Conservation (phyloP, 2,113 vertebrate species). For the Jacana jacana region DNA sequence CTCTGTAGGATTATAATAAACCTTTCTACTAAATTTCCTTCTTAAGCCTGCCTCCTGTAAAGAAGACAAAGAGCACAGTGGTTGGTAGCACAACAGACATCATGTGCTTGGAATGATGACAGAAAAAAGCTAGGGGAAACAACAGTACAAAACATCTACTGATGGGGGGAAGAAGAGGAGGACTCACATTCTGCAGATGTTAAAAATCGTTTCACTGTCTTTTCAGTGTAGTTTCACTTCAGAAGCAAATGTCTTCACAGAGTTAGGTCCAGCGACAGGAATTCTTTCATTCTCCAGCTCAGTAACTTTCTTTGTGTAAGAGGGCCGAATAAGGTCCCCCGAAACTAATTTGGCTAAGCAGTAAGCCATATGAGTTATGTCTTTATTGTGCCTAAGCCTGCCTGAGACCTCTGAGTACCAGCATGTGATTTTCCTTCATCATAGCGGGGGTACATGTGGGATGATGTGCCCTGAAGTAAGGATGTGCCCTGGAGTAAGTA, state of each 20-base stretch:
- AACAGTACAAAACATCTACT: neutral
- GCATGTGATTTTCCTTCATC: neutral
- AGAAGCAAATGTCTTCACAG: neutral
- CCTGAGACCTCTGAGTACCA: neutral
- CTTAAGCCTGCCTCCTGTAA: neutral
- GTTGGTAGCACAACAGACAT: neutral
- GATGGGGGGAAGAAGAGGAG: neutral
- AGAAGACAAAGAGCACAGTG: neutral
- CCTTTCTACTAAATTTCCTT: neutral
- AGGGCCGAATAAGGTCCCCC: neutral
- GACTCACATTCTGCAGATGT: neutral
- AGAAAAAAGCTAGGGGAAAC: neutral
- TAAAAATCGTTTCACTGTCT: constrained; percentile 9
- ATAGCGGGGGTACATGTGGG: neutral
- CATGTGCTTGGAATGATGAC: neutral
- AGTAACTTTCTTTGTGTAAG: neutral
- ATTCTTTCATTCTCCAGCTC: constrained; percentile 9
- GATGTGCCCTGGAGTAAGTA: neutral
- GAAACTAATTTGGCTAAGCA: neutral
- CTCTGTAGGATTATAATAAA: neutral
- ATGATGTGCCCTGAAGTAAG: neutral
- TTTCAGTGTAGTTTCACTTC: too few species aligned
- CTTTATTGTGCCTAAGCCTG: neutral
- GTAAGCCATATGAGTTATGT: neutral
- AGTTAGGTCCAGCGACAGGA: neutral